Evolutionary conservation across 2,888 invertebrate species (phyloP), one percentile per base, ranked within the genome.

Genomic region (Ophraella communa): DNA sequence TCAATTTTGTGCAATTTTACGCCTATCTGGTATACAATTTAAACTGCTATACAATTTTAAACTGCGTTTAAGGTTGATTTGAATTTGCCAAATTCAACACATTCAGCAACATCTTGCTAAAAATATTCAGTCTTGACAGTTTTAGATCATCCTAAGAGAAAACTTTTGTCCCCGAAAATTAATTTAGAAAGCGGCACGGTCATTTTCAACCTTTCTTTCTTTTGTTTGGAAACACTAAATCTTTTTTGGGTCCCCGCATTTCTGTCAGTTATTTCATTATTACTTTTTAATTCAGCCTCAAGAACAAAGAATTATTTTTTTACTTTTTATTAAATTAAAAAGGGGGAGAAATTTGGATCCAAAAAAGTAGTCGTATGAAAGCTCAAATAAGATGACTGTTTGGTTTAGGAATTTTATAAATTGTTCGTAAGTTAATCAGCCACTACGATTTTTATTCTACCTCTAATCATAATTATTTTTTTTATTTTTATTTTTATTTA

Each of bases 161-260:
- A 23, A 21, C 23, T 11, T 18, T 45, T 4, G 45, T 47, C 45
- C 21, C 45, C 45, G 17, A 47, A 39, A 54, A 54, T 44, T 56
- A 44, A 56, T 56, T 56, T 56, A 42, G 44, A 27, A 42, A 54
- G 54, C 27, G 18, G 20, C 30, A 23, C 14, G 18, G 44, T 21
- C 45, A 30, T 53, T 45, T 18, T 45, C 14, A 53, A 44, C 44
- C 33, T 54, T 45, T 53, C 44, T 10, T 53, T 44, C 35, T 35
- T 49, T 61, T 61, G 61, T 61, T 53, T 53, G 61, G 24, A 35
- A 18, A 23, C 44, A 45, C 17, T 45, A 27, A 39, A 61, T 51
- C 30, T 39, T 39, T n/a, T 59, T 53, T n/a, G 23, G 23, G 45
- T 47, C 45, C n/a, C 5, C 45, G 45, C 21, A 47, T n/a, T 47